Percentiles rank a stretch among this genome's conserved stretches.
These are phyloP conservation scores for Pampus argenteus DNA, from an alignment of 2,797 vertebrate species.

Conservation along the genomic window DNA sequence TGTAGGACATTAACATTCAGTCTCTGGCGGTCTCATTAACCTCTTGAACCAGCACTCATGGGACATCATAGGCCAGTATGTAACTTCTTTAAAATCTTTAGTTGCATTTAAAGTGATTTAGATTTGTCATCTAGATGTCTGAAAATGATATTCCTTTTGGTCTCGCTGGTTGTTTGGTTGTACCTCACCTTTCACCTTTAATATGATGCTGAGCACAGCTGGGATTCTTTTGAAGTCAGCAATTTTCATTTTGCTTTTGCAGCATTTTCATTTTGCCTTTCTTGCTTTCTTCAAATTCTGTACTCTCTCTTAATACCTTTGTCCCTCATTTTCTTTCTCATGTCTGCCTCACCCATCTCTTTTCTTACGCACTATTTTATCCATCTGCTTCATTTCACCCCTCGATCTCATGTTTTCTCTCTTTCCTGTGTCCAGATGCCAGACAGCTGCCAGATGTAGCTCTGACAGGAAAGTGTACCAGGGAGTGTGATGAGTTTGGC, in stretches of 20 bases:
- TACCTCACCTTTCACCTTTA: conserved; percentile 61
- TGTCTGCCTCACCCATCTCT: neutral
- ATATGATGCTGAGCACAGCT: conserved; percentile 39
- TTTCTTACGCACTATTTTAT: neutral
- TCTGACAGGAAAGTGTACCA: conserved; percentile 95
- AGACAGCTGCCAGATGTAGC: conserved; percentile 97
- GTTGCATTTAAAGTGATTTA: conserved; percentile 17
- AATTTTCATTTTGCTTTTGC: conserved; percentile 50
- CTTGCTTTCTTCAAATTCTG: conserved; percentile 5
- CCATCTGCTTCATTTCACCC: neutral
- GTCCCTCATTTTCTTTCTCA: conserved; percentile 7
- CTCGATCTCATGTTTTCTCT: conserved; percentile 23
- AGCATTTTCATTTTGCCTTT: conserved; percentile 50
- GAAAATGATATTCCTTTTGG: conserved; percentile 30
- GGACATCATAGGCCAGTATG: conserved; percentile 20
- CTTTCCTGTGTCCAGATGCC: conserved; percentile 85
- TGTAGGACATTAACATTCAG: conserved; percentile 14
- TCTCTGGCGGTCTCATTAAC: conserved; percentile 56
- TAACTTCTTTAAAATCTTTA: conserved; percentile 20
- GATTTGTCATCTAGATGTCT: conserved; percentile 42
- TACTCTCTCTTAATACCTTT: conserved; percentile 17
- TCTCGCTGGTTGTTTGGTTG: conserved; percentile 26
- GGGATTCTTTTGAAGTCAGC: conserved; percentile 53
- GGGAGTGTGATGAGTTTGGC: conserved; percentile 95
- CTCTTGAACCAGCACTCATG: conserved; percentile 35